Evolutionary conservation across 2,797 vertebrate species (phyloP).

Genomic region (Spea hammondii): DNA sequence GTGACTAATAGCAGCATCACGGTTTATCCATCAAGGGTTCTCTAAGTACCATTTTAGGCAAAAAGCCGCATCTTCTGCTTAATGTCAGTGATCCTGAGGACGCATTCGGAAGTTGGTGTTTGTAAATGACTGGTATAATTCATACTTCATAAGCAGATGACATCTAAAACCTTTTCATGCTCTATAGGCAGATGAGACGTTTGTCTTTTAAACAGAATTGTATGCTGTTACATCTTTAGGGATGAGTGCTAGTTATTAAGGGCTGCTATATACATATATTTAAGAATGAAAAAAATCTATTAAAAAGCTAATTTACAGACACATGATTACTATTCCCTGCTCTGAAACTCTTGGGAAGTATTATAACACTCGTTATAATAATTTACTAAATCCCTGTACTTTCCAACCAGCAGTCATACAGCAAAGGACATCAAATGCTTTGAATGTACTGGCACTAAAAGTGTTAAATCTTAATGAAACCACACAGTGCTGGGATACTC

Average conservation of each 20-base stretch:
- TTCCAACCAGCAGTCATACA: background rate
- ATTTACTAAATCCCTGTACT: background rate
- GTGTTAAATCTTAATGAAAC: slow-evolving; percentile 1
- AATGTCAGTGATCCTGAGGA: background rate
- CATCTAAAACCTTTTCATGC: background rate
- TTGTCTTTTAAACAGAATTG: slow-evolving; percentile 10
- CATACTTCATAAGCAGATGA: background rate
- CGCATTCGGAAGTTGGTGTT: background rate
- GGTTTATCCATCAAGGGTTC: too few relatives aligned
- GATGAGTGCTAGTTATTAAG: background rate
- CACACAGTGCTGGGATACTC: background rate
- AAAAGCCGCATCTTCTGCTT: too few relatives aligned
- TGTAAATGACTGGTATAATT: background rate
- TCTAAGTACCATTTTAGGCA: too few relatives aligned
- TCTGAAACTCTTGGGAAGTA: slow-evolving; percentile 36
- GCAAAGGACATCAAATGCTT: background rate
- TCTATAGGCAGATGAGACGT: background rate
- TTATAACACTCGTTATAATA: slow-evolving; percentile 10
- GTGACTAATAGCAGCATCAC: too few relatives aligned
- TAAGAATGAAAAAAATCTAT: slow-evolving; percentile 41
- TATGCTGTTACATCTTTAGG: background rate
- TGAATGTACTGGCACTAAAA: background rate
- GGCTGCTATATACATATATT: slow-evolving; percentile 17
- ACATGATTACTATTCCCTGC: slow-evolving; percentile 27
- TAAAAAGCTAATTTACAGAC: slow-evolving; percentile 40